Percentiles rank a stretch among this genome's conserved stretches.
Evolutionary conservation across 2,888 invertebrate genomes (phyloP).

Genomic region (Luffia ferchaultella): DNA sequence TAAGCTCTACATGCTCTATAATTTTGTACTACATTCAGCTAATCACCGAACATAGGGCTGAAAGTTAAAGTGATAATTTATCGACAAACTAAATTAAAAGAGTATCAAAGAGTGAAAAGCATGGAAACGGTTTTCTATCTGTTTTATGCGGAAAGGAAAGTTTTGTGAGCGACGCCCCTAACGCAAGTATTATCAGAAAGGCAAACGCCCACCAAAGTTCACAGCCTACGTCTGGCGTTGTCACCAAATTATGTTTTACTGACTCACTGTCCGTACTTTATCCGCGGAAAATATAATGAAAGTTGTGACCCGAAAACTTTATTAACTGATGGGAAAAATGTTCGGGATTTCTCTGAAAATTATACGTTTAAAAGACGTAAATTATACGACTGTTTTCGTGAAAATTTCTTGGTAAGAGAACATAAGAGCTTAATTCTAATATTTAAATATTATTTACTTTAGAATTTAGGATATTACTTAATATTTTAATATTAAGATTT

Average conservation of each 20-base stretch:
- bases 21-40: too few species aligned
- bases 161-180: not conserved
- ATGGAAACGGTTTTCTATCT: too few species aligned
- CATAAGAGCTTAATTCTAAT: not conserved
- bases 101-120: too few species aligned
- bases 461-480: too few species aligned
- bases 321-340: not conserved
- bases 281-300: not conserved
- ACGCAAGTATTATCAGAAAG: not conserved
- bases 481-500: too few species aligned
- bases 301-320: not conserved
- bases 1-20: too few species aligned
- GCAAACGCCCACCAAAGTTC: not conserved
- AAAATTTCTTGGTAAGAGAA: not conserved
- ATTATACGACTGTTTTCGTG: not conserved
- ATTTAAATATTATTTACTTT: too few species aligned
- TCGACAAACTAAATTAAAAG: too few species aligned
- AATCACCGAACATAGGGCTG: too few species aligned
- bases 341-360: not conserved
- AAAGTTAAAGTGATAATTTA: too few species aligned
- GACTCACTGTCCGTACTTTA: not conserved
- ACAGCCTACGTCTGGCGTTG: not conserved
- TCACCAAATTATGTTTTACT: not conserved
- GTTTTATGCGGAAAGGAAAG: not conserved
- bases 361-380: not conserved